A percentile compares a stretch with the other conserved stretches of the same genome.
Evolutionary conservation across 2,888 invertebrate genomes (phyloP).

Genomic region (Scotopteryx bipunctaria): DNA sequence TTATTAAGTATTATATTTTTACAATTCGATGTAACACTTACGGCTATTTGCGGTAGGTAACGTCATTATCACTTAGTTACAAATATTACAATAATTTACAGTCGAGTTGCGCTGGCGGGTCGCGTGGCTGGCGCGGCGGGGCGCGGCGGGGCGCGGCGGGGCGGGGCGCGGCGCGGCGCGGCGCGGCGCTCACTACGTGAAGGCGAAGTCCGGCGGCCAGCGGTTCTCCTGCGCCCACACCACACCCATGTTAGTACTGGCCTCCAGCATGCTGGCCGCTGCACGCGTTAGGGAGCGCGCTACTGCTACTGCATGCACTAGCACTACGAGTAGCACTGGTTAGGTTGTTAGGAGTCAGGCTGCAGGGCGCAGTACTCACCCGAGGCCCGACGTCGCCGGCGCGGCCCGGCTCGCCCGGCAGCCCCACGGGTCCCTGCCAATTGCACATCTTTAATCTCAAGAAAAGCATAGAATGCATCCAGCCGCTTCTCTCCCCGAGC

Average conservation of each 20-base stretch:
- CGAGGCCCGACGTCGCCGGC: slow-evolving; percentile 89
- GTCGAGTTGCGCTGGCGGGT: slow-evolving; percentile 1
- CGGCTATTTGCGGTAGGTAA: slow-evolving; percentile 20
- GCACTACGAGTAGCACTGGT: too few relatives aligned
- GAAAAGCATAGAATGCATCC: too few relatives aligned
- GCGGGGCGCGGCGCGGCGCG: slow-evolving; percentile 27
- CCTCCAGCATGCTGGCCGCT: background rate
- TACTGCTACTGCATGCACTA: background rate
- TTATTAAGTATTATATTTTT: slow-evolving; percentile 17
- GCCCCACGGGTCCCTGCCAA: slow-evolving; percentile 90
- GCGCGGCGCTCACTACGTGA: slow-evolving; percentile 64
- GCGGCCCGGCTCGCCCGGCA: slow-evolving; percentile 90
- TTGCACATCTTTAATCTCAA: background rate
- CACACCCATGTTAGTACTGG: slow-evolving; percentile 56
- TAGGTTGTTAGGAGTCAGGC: background rate
- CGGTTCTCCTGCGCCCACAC: slow-evolving; percentile 71
- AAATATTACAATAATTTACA: slow-evolving; percentile 35
- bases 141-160: slow-evolving; percentile 3
- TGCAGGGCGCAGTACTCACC: slow-evolving; percentile 83
- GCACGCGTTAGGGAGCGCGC: background rate
- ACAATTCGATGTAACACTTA: slow-evolving; percentile 34
- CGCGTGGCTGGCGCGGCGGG: background rate
- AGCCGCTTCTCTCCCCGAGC: too few relatives aligned
- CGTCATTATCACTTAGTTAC: slow-evolving; percentile 19
- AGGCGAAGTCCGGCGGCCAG: slow-evolving; percentile 76